Evolutionary conservation across 2,888 invertebrate genomes (phyloP), one percentile per base, ranked within the genome.

Genomic region (Heliconius ethilla): DNA sequence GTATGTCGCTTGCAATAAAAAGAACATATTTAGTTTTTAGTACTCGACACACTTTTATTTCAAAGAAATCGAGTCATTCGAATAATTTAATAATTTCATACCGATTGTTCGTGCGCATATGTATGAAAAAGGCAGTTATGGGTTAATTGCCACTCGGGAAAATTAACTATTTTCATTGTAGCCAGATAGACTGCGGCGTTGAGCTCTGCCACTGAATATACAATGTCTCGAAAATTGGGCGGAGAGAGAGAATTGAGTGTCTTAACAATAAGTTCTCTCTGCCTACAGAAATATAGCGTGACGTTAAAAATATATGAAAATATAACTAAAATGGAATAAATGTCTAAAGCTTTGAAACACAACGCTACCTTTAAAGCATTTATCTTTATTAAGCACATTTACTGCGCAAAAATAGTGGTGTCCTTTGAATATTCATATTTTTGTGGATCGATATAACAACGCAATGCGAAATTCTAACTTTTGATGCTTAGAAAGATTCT

Each of bases 391-490:
- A 59, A 59, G 11, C 0, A 59, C 3, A 1, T n/a, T 59, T 59
- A 59, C 10, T 3, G 1, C 29, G 29, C 13, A 40, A 15, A 67
- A 40, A 67, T 67, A 67, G n/a, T 67, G 18, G 0, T 40, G 13
- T 37, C 11, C n/a, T 66, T 13, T 67, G 13, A 67, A 67, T 67
- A 69, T 45, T 45, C 40, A 69, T 69, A 45, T 45, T 67, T 67
- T 33, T 18, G 15, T 25, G 40, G 40, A 69, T 69, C 45, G n/a
- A 69, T 45, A 69, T 67, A 33, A 69, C 15, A 40, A 45, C 45
- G 69, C 69, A 69, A 45, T 69, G 69, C 69, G 45, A 69, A 25
- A 9, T 13, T 45, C 25, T 69, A 27, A 15, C 25, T 69, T n/a
- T 33, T 33, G 0, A 6, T 6, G 33, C 6, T 33, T 33, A 37